Evolutionary conservation across 2,113 vertebrate genomes (phyloP).

Genomic region (Hymenochirus boettgeri): DNA sequence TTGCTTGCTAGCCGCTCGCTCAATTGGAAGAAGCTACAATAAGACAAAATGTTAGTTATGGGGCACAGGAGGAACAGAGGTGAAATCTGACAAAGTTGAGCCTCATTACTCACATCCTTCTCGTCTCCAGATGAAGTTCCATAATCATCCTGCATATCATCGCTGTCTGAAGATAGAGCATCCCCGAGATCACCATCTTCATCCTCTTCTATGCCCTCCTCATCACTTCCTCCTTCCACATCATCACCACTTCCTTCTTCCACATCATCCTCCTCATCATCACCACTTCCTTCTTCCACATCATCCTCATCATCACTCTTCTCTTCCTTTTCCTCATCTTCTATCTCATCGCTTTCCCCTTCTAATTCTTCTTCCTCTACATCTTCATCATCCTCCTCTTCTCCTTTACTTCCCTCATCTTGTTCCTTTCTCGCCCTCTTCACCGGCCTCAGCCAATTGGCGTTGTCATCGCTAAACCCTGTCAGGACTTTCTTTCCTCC

Average conservation of each 20-base stretch:
- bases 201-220: conserved; percentile 42
- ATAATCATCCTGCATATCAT: conserved; percentile 83
- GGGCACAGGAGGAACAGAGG: fast-evolving
- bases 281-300: neutral
- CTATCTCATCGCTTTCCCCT: conserved; percentile 39
- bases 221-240: conserved; percentile 52
- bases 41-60: conserved; percentile 22
- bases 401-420: conserved; percentile 52
- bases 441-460: conserved; percentile 66
- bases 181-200: conserved; percentile 27
- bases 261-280: conserved; percentile 43
- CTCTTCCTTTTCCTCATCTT: conserved; percentile 37
- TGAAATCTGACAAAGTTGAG: conserved; percentile 12
- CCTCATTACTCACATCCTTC: conserved; percentile 43
- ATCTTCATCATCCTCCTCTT: conserved; percentile 61
- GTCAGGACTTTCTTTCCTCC: neutral
- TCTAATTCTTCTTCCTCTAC: neutral
- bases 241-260: conserved; percentile 59
- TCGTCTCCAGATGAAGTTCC: conserved; percentile 62
- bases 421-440: conserved; percentile 60
- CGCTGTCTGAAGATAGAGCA: conserved; percentile 59
- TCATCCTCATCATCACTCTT: conserved; percentile 8
- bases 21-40: conserved; percentile 85
- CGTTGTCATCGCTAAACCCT: conserved; percentile 73
- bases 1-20: conserved; percentile 78